Conservation (phyloP, 2,888 invertebrate species). For the Autographa pulchrina region DNA sequence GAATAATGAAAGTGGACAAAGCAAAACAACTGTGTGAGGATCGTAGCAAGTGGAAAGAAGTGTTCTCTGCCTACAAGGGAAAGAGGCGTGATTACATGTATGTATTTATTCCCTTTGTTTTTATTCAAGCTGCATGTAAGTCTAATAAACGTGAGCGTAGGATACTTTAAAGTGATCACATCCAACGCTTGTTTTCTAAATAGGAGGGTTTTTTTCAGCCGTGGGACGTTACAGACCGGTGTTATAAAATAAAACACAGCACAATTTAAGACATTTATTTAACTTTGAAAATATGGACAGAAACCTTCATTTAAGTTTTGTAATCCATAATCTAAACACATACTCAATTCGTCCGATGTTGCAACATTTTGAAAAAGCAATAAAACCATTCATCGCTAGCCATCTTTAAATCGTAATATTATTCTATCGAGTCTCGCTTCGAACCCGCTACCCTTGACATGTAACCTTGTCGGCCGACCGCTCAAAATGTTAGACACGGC, state of each 20-base stretch:
- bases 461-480: conserved; percentile 40
- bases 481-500: conserved; percentile 31
- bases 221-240: too few species aligned
- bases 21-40: too few species aligned
- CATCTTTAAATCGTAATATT: conserved; percentile 2
- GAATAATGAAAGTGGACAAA: too few species aligned
- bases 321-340: not conserved
- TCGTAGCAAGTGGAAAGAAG: too few species aligned
- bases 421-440: conserved; percentile 6
- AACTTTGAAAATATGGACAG: not conserved
- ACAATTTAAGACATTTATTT: not conserved
- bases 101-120: too few species aligned
- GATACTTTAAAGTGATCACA: too few species aligned
- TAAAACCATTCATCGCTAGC: not conserved
- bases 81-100: too few species aligned
- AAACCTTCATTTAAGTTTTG: not conserved
- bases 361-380: not conserved
- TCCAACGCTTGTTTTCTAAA: too few species aligned
- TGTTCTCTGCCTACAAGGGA: too few species aligned
- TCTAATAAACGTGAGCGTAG: too few species aligned
- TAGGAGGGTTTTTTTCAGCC: not conserved
- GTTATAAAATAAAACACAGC: not conserved
- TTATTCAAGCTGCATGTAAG: too few species aligned
- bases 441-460: conserved; percentile 55
- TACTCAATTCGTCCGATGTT: not conserved